Evolutionary conservation across 2,888 invertebrate genomes (phyloP).

Genomic region (Lordiphosa andalusiaca): DNA sequence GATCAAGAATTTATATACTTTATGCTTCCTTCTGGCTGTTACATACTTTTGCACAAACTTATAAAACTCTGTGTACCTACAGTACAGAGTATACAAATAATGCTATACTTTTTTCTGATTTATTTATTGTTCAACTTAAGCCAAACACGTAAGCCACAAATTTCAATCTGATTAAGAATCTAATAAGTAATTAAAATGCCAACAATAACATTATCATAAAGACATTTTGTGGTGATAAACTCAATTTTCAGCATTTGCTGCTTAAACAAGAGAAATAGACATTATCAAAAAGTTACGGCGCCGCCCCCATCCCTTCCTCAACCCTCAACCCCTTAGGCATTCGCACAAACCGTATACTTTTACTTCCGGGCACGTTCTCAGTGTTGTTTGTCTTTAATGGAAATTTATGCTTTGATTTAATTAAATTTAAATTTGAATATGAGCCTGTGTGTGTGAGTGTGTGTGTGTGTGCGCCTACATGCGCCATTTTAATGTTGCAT

Average conservation of each 20-base stretch:
- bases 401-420: slow-evolving; percentile 57
- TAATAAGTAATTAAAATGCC: slow-evolving; percentile 29
- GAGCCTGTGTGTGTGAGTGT: slow-evolving; percentile 20
- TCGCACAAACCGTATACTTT: slow-evolving; percentile 13
- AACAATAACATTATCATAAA: slow-evolving; percentile 17
- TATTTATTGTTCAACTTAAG: no score
- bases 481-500: no score
- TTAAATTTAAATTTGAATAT: slow-evolving; percentile 49
- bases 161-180: neutral
- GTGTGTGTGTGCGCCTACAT: slow-evolving; percentile 9
- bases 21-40: no score
- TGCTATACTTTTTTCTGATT: no score
- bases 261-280: slow-evolving; percentile 19
- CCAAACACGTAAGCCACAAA: no score
- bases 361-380: slow-evolving; percentile 18
- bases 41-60: no score
- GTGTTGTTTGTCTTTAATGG: slow-evolving; percentile 16
- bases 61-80: no score
- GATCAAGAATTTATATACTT: no score
- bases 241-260: slow-evolving; percentile 35
- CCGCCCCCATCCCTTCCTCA: neutral
- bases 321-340: neutral
- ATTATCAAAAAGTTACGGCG: neutral
- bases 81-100: no score
- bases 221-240: slow-evolving; percentile 25